These are phyloP conservation scores for Amphipyra berbera DNA, from an alignment of 2,888 invertebrate genomes.

Conservation along the genomic window DNA sequence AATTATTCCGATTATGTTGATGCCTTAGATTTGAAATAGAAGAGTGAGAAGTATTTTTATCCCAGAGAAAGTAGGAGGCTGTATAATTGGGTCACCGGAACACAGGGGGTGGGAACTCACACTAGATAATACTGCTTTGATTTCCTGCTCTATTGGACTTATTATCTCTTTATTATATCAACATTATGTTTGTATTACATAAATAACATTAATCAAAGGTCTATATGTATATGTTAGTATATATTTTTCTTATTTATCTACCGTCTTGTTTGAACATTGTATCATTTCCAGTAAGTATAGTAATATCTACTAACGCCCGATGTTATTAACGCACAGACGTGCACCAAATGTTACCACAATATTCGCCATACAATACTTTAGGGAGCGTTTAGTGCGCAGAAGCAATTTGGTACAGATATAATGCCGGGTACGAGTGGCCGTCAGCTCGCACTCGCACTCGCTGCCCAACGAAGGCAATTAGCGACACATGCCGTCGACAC, in stretches of 20 bases:
- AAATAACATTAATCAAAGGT: slow-evolving; percentile 4
- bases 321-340: slow-evolving; percentile 29
- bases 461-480: slow-evolving; percentile 81
- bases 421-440: slow-evolving; percentile 46
- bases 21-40: slow-evolving; percentile 25
- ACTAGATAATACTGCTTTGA: slow-evolving; percentile 65
- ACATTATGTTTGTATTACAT: neutral
- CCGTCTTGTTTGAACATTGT: too few species aligned
- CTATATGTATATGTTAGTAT: too few species aligned
- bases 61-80: slow-evolving; percentile 59
- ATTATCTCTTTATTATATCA: slow-evolving; percentile 28
- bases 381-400: slow-evolving; percentile 59
- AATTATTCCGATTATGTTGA: slow-evolving; percentile 7
- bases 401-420: slow-evolving; percentile 68
- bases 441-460: slow-evolving; percentile 61
- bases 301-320: too few species aligned
- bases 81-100: slow-evolving; percentile 80
- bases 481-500: slow-evolving; percentile 78
- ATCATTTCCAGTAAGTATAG: too few species aligned
- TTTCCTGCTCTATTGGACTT: slow-evolving; percentile 59
- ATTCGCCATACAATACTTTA: slow-evolving; percentile 41
- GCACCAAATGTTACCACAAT: slow-evolving; percentile 44
- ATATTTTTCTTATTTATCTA: too few species aligned
- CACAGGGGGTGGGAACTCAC: slow-evolving; percentile 60
- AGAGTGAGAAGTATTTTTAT: slow-evolving; percentile 66